Evolutionary conservation across 1,140 invertebrate species (phyloP).

Genomic region (Caenorhabditis tropicalis): DNA sequence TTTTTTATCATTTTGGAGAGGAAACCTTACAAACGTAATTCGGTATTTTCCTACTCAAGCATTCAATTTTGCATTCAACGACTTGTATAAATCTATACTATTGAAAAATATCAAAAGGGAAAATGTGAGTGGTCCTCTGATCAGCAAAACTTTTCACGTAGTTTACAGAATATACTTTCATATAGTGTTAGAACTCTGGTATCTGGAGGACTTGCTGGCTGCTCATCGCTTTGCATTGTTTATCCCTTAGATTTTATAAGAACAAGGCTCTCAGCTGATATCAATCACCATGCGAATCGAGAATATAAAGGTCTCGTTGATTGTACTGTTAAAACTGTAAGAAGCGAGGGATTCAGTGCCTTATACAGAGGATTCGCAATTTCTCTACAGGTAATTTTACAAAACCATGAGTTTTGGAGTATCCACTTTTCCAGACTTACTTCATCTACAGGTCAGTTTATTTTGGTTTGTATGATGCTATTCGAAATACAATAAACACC

Average conservation of each 20-base stretch:
- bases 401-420: background rate
- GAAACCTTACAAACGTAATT: slow-evolving; percentile 44
- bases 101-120: slow-evolving; percentile 38
- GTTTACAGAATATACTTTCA: background rate
- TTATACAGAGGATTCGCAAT: slow-evolving; percentile 55
- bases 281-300: slow-evolving; percentile 12
- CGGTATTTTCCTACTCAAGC: slow-evolving; percentile 81
- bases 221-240: slow-evolving; percentile 30
- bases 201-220: slow-evolving; percentile 48
- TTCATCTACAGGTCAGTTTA: slow-evolving; percentile 55
- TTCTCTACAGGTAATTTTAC: slow-evolving; percentile 39
- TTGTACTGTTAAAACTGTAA: slow-evolving; percentile 43
- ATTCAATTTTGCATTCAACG: slow-evolving; percentile 49
- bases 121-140: background rate
- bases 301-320: slow-evolving; percentile 47
- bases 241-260: slow-evolving; percentile 49
- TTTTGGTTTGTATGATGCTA: slow-evolving; percentile 54
- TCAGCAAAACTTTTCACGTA: background rate
- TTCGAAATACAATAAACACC: slow-evolving; percentile 42
- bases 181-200: slow-evolving; percentile 27
- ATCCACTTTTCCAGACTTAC: slow-evolving; percentile 43
- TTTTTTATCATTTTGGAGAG: slow-evolving; percentile 47
- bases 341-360: slow-evolving; percentile 50
- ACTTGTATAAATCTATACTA: slow-evolving; percentile 73
- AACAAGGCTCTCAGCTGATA: slow-evolving; percentile 44